Conservation (phyloP, 2,797 vertebrate genomes). For the Halcyon smyrnensis region DNA sequence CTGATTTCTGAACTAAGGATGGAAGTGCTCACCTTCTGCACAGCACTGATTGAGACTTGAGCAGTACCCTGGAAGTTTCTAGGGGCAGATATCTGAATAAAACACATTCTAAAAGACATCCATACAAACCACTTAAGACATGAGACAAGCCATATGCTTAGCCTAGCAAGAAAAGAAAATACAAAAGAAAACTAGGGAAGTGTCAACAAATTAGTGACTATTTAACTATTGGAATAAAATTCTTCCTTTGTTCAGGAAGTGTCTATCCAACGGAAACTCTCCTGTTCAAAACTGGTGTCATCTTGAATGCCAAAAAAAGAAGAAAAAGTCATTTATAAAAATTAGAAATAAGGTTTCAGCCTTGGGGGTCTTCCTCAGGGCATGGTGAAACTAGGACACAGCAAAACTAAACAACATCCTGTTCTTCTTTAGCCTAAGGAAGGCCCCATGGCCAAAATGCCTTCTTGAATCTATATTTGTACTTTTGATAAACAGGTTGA, state of each 20-base stretch:
- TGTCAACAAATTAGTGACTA: not conserved
- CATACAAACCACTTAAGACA: not conserved
- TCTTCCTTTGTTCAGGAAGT: constrained; percentile 4
- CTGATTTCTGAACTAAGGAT: not conserved
- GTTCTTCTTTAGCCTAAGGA: constrained; percentile 73
- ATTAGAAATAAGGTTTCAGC: constrained; percentile 67
- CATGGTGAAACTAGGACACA: constrained; percentile 71
- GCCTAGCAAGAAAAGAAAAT: not conserved
- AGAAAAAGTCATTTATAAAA: constrained; percentile 71
- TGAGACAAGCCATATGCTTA: not conserved
- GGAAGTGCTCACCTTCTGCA: not conserved
- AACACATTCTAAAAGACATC: not conserved
- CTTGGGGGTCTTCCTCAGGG: constrained; percentile 73
- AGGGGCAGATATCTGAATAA: not conserved
- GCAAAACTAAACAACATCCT: constrained; percentile 68
- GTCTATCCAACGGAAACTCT: constrained; percentile 1
- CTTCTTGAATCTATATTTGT: constrained; percentile 60
- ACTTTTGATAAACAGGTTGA: constrained; percentile 61
- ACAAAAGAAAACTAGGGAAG: not conserved
- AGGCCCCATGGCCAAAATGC: constrained; percentile 67
- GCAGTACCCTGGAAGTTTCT: not conserved
- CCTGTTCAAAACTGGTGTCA: not conserved
- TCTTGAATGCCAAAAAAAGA: constrained; percentile 57
- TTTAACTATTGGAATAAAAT: not conserved
- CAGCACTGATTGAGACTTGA: not conserved